Evolutionary conservation across 1,140 invertebrate genomes (phyloP), one percentile per base, ranked within the genome.

Genomic region (Apocrypta bakeri): DNA sequence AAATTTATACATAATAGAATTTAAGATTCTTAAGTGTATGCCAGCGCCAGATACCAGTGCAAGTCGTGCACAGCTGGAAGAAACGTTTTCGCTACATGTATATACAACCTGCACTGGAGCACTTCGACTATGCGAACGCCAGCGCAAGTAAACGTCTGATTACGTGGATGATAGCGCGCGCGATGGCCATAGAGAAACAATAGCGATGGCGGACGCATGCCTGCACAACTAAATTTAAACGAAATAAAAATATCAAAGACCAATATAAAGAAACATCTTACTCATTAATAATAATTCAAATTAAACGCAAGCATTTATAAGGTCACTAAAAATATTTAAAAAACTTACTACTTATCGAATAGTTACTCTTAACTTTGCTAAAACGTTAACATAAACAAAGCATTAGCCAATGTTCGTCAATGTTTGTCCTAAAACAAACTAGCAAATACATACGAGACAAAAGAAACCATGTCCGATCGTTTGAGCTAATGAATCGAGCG

Each of bases 111-210:
- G 33, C 33, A 48, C 42, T 4, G 14, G 3, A 1, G 14, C 42
- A 48, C 42, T 17, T 48, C 1, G 14, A 48, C 1, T 48, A 17
- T 42, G 14, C 42, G 14, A 17, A 17, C 0, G 42, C 14, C 1
- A 8, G 48, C 72, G 75, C 83, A 83, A 71, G 81, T 86, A 84
- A 79, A 84, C 78, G 83, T 83, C 81, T 85, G 88, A 89, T 89
- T 87, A 86, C 85, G 83, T 63, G 84, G 24, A 31, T 84, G 88
- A 88, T 88, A 88, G 86, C 81, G 82, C 84, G 21, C 82, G 56
- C 64, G 80, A 74, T 74, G 83, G 87, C 86, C 85, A 88, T 86
- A 83, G 85, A 84, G 85, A 86, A 86, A 89, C 88, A 89, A 89
- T 89, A 84, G 85, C 86, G 64, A 89, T 89, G 88, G 88, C 87